phyloP scores from a whole-genome alignment of 2,888 invertebrate genomes.

The Physocephala rufipes region DNA sequence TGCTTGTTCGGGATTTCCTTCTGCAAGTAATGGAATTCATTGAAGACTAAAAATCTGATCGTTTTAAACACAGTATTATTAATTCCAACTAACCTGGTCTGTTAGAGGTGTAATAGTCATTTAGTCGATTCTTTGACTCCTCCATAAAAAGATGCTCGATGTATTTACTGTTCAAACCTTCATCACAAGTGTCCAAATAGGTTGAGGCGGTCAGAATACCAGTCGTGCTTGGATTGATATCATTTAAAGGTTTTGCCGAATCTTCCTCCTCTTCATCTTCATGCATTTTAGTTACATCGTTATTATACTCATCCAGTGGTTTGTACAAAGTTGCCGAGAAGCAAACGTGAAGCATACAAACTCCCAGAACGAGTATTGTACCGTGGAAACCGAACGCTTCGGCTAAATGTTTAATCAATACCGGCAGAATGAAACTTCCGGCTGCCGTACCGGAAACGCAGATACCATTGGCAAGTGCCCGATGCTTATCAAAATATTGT shows the following conservation, averaged over 20 bases:
- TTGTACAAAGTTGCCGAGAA: conserved; percentile 76
- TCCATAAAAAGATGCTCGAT: conserved; percentile 65
- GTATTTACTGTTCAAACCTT: conserved; percentile 62
- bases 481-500: conserved; percentile 81
- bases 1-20: conserved; percentile 9
- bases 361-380: conserved; percentile 75
- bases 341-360: conserved; percentile 80
- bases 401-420: conserved; percentile 76
- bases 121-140: conserved; percentile 64
- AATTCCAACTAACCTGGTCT: conserved; percentile 40
- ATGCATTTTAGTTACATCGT: conserved; percentile 44
- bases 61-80: too few species aligned
- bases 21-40: neutral
- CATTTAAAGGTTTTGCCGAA: conserved; percentile 55
- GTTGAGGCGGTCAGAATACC: conserved; percentile 64
- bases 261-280: conserved; percentile 49
- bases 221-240: conserved; percentile 60
- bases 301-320: conserved; percentile 65
- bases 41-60: neutral
- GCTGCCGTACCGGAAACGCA: conserved; percentile 84
- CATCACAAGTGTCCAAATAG: conserved; percentile 64
- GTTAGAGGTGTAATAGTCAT: conserved; percentile 61
- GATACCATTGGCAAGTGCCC: conserved; percentile 81
- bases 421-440: conserved; percentile 81
- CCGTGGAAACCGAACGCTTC: conserved; percentile 78